Evolutionary conservation across 2,888 invertebrate species (phyloP), one percentile per base, ranked within the genome.

Genomic region (Mythimna albipuncta): DNA sequence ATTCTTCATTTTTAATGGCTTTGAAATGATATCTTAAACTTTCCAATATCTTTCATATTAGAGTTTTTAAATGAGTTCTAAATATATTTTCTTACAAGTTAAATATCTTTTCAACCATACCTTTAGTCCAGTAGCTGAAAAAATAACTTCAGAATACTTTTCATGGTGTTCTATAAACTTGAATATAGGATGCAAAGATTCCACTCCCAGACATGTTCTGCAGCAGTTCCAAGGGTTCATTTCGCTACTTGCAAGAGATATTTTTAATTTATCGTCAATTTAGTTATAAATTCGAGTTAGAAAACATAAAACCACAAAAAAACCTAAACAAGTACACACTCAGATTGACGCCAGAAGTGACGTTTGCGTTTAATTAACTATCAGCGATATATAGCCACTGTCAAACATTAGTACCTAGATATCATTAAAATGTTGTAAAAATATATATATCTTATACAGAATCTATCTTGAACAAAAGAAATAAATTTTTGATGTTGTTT

Each of bases 171-270:
- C 92, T 0, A 86, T 69, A 1, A 79, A 44, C 0, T 85, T 67
- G 78, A 94, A 95, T 86, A 95, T 93, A 1, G 91, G 92, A 67
- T 90, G 89, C 54, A 95, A 84, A 66, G 83, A 86, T 75, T 91
- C 84, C 5, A 81, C 78, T 10, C 87, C 86, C 1, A 95, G 79
- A 81, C 95, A 95, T 2, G 90, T 91, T 69, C 95, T 88, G 57
- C 95, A 95, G 77, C 93, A 93, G n/a, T 91, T 89, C 91, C 91
- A 91, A 2, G 88, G 52, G 38, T 88, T 75, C 91, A 91, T 92
- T 62, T 72, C 79, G 47, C 41, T 64, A 19, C 58, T 47, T 77
- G 58, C 2, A 35, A 32, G 19, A 50, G 9, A 6, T 3, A 21
- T 1, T 13, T n/a, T 41, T 11, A 21, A 1, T n/a, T 4, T 61